Base-by-base conservation (phyloP, 2,797 vertebrate species). In the Pantherophis vulpinus region DNA sequence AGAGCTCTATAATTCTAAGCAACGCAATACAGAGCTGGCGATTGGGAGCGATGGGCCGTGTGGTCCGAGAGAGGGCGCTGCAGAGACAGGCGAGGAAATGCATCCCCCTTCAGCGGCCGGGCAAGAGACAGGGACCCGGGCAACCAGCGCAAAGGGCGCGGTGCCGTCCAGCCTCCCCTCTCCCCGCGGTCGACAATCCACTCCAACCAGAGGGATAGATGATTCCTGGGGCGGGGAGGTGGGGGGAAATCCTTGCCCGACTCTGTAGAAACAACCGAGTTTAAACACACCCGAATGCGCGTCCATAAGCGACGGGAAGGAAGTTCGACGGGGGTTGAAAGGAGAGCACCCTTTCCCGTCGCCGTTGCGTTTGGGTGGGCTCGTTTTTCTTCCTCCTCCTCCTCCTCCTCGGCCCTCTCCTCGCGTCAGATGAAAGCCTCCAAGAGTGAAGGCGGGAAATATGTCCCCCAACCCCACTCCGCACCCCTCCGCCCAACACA, bases 31-130 rank as follows among this genome's bases (percentile, higher is more conserved):
- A 47, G 13, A 42, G 3, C 88, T 0, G 29, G 93, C 88, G 0
- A 89, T 0, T 37, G 32, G 37, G 42, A 96, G 96, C 16, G 37
- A 0, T 95, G 93, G 27, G 32, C 90, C 20, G 55, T 29, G 59
- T 23, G 86, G 58, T 6, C 96, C 47, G 96, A 94, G 94, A 97
- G 97, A 96, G 95, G 94, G 97, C 97, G 95, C 96, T 96, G 94
- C 93, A 86, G 93, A 90, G 95, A 94, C 93, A 89, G 20, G 20
- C 4, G 92, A 42, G 61, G 83, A 23, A 47, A 18, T 3, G 18
- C 54, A 14, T 18, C 10, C 25, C 25, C 25, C 32, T 2, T 79
- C 66, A 55, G 86, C 27, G 13, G 51, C 27, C 51, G 1, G 51
- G 51, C 51, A 29, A 55, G 29, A 14, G 51, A 4, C 51, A 14